These are phyloP conservation scores for Alligator mississippiensis DNA, from an alignment of 2,113 vertebrate species.

Conservation along the genomic window DNA sequence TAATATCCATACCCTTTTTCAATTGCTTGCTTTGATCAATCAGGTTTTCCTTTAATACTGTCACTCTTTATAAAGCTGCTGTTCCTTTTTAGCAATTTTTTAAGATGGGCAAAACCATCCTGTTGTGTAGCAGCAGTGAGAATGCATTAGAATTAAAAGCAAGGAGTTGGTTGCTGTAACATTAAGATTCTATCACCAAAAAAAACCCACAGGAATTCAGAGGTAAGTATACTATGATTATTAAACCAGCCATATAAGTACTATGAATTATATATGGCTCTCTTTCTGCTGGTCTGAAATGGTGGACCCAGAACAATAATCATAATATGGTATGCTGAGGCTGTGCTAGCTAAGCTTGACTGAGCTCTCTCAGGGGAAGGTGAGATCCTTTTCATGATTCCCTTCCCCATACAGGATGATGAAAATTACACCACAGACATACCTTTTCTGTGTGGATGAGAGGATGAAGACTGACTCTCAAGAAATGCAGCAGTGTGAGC, in stretches of 20 bases:
- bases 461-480: neutral
- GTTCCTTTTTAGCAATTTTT: conserved; percentile 43
- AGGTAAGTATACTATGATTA: conserved; percentile 13
- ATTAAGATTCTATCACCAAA: neutral
- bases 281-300: conserved; percentile 1
- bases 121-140: conserved; percentile 33
- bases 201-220: conserved; percentile 25
- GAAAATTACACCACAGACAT: neutral
- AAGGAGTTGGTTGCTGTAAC: conserved; percentile 3
- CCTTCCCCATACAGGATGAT: neutral
- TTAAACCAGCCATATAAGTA: neutral
- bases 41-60: conserved; percentile 35
- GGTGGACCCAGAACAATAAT: neutral
- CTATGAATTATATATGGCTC: neutral
- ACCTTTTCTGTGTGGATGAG: neutral
- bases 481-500: neutral
- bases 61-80: neutral
- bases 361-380: neutral
- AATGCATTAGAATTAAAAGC: conserved; percentile 11
- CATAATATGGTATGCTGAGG: neutral
- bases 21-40: conserved; percentile 53
- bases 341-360: neutral
- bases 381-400: neutral
- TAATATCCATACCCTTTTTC: conserved; percentile 16
- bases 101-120: conserved; percentile 32